These are phyloP conservation scores for Diplogasteroides magnus DNA, from an alignment of 1,140 invertebrate genomes.

Conservation along the genomic window DNA sequence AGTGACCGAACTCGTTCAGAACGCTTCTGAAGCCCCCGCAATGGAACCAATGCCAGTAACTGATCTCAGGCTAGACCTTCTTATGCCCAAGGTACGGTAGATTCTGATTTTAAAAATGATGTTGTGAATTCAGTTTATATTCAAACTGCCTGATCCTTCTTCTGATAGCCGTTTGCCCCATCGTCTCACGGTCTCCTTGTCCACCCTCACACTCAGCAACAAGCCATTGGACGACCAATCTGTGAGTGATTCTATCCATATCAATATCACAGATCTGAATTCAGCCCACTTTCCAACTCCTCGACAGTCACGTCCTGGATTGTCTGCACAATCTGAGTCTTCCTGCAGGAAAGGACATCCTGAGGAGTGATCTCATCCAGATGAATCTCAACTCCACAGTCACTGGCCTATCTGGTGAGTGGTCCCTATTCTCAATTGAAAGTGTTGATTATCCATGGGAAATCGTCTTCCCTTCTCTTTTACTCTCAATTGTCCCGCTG, in stretches of 20 bases:
- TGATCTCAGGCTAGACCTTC: slow-evolving; percentile 37
- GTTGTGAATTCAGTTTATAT: slow-evolving; percentile 13
- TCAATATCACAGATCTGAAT: neutral
- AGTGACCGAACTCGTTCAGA: slow-evolving; percentile 19
- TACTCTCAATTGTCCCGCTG: no score
- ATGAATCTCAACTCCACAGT: neutral
- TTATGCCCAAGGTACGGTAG: slow-evolving; percentile 40
- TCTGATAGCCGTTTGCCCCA: slow-evolving; percentile 34
- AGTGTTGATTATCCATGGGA: no score
- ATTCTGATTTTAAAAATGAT: neutral
- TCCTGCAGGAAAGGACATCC: neutral
- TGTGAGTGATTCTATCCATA: neutral
- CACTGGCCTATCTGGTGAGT: neutral
- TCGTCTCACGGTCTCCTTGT: slow-evolving; percentile 29
- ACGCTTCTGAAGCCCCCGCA: slow-evolving; percentile 2
- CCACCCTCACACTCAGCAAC: slow-evolving; percentile 31
- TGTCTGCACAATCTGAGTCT: neutral
- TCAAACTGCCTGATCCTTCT: slow-evolving; percentile 18
- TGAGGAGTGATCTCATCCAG: neutral
- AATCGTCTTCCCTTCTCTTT: no score
- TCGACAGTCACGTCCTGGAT: neutral
- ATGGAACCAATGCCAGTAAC: slow-evolving; percentile 11
- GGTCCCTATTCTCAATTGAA: no score
- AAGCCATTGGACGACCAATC: neutral
- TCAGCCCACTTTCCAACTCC: neutral